Evolutionary conservation across 92 coral and sea anemone species (phyloP), one percentile per base, ranked within the genome.

Genomic region (Epizoanthus scotinus): DNA sequence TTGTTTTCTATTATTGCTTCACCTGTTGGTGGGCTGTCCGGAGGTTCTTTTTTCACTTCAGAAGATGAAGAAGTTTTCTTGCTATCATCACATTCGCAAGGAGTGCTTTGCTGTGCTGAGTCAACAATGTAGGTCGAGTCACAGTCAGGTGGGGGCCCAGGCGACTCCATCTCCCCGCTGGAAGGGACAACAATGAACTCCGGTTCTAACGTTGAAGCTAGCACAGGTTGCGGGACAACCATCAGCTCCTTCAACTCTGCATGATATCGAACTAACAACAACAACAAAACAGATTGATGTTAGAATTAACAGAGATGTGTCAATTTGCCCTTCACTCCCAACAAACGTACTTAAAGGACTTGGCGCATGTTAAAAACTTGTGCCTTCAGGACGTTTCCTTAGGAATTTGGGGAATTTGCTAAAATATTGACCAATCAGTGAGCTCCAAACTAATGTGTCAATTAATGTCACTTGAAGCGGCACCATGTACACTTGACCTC

Each of bases 121-220:
- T 71, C 63, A n/a, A 24, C 17, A 18, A 19, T 24, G 40, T 24
- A 21, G 20, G 18, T 14, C 12, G 19, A 25, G 14, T 74, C 81
- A 6, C 21, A 52, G 38, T 75, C 81, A 3, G 81, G 67, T 63
- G 68, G 68, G 55, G 68, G 68, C 14, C 29, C 28, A 67, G 81
- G 81, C 14, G 81, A 60, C 15, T 54, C 15, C 20, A 59, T 29
- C 50, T 38, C 68, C 20, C 81, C 81, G 59, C 89, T 90, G 26
- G 92, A 70, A 57, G 97, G 97, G 12, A 93, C 97, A 18, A 93
- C 97, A 20, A 93, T 87, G 82, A 93, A 93, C 85, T 93, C 97
- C 0, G 97, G 97, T 78, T 90, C 94, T 70, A 93, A 79, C 21
- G 92, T 73, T 25, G 94, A 89, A 5, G 97, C 97, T 18, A 93